Evolutionary conservation across 2,113 vertebrate species (phyloP), one percentile per base, ranked within the genome.

Genomic region (Myrmecophaga tridactyla): DNA sequence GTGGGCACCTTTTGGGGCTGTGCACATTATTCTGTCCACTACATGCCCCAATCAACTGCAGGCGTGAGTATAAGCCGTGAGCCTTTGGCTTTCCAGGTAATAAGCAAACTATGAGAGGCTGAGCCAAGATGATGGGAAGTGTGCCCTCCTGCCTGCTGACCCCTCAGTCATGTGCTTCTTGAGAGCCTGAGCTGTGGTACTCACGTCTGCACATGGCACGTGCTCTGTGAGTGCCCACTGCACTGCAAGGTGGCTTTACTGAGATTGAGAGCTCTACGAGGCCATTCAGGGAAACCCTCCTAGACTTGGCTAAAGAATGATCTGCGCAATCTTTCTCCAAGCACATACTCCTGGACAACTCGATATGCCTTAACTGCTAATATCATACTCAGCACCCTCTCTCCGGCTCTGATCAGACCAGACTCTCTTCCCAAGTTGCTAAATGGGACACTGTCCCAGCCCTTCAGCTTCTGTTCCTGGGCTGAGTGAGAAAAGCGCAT

Each of bases 111-210:
- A 11, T 23, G 4, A 78, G 43, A 63, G 62, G 56, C 20, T 60
- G 85, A 94, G 46, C 25, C 27, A 36, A 58, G 70, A 48, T 41
- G 69, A 82, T 17, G 5, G 17, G 51, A 43, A 60, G 3, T 25
- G 12, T 25, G 43, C n/a, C 2, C 67, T 56, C 14, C 77, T 51
- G 41, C 29, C 34, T 46, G 0, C 56, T 85, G 63, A 65, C 23
- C 23, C 8, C 21, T 70, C 48, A 12, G 11, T 46, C 31, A 39
- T 21, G 20, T 75, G 63, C 14, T 63, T 34, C 10, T 41, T 0
- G 29, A 46, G 17, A 31, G n/a, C 23, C 7, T 23, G 65, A 12
- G 6, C 51, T 0, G 4, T 0, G 39, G 46, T 5, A 3, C 10
- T 58, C 3, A 6, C 1, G 1, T 34, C 65, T 43, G 21, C 3